Evolutionary conservation across 53 echinoderm and acorn worm species (phyloP), one percentile per base, ranked within the genome.

Genomic region (Arbacia lixula): DNA sequence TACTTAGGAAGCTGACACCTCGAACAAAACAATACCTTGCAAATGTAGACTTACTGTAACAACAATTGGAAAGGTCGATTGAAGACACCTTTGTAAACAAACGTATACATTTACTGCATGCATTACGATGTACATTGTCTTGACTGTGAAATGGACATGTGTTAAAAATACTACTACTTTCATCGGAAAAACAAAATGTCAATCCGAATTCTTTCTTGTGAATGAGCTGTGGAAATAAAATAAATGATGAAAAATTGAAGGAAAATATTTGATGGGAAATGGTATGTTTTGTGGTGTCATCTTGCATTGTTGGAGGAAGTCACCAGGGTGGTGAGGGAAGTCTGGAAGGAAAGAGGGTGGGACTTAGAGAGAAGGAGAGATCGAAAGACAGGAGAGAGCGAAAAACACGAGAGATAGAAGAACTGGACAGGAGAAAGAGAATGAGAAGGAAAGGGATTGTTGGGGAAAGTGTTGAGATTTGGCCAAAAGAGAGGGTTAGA

Each of bases 1-100:
- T 74, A 74, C 52, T 74, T 74, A 74, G 50, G 53, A 34, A 51
- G 74, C 14, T 74, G 6, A 43, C 74, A 32, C 53, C 74, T 74
- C 74, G 53, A 74, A 74, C 74, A 74, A 74, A 50, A 74, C 42
- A 50, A 74, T 56, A 77, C 77, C 77, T 77, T 77, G 77, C 77
- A 77, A 58, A 36, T 77, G 58, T 77, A 77, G 77, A 77, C 29
- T 38, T 77, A n/a, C n/a, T n/a, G n/a, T n/a, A n/a, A n/a, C n/a
- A n/a, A n/a, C n/a, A n/a, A n/a, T n/a, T n/a, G n/a, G n/a, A n/a
- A n/a, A n/a, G n/a, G n/a, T n/a, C n/a, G n/a, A n/a, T n/a, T n/a
- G n/a, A n/a, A n/a, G 40, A 75, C 56, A 58, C 77, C 77, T 77
- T 77, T 77, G 57, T 77, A 77, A 57, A 77, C 77, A 77, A 58